Percentiles rank a stretch among this genome's conserved stretches.
Conservation (phyloP, 2,888 invertebrate species). For the Bombyx huttoni region DNA sequence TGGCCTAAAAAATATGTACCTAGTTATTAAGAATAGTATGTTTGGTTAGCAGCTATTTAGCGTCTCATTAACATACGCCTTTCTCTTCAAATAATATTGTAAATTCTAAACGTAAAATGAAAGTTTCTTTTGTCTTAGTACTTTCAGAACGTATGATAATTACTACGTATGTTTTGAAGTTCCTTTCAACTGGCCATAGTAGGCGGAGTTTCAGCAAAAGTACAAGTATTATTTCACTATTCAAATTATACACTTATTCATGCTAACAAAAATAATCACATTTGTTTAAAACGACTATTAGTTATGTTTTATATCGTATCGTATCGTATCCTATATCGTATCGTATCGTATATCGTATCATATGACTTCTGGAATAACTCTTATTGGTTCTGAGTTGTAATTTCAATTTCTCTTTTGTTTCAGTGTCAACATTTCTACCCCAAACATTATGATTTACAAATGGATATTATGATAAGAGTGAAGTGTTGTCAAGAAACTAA, state of each 20-base stretch:
- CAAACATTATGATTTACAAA: constrained; percentile 73
- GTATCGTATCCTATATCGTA: too few relatives aligned
- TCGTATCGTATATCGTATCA: too few relatives aligned
- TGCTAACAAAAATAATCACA: not conserved
- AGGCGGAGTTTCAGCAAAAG: not conserved
- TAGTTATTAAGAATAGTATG: constrained; percentile 26
- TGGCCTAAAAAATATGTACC: constrained; percentile 17
- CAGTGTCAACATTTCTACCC: constrained; percentile 72
- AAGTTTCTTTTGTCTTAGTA: constrained; percentile 24
- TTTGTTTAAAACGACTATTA: not conserved
- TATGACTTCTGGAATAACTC: too few relatives aligned
- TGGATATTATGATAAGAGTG: constrained; percentile 73
- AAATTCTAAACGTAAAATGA: constrained; percentile 31
- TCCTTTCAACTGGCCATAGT: not conserved
- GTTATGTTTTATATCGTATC: too few relatives aligned
- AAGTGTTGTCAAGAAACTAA: constrained; percentile 73
- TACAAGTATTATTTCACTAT: not conserved
- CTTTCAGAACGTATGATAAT: constrained; percentile 10
- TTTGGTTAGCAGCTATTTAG: constrained; percentile 20
- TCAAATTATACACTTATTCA: not conserved
- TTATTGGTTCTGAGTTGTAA: not conserved
- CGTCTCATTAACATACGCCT: constrained; percentile 26
- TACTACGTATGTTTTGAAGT: not conserved
- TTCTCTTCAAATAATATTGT: constrained; percentile 45
- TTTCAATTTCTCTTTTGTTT: constrained; percentile 40